These are phyloP conservation scores for Mylabris phalerata DNA, from an alignment of 1,140 invertebrate genomes.

Conservation along the genomic window DNA sequence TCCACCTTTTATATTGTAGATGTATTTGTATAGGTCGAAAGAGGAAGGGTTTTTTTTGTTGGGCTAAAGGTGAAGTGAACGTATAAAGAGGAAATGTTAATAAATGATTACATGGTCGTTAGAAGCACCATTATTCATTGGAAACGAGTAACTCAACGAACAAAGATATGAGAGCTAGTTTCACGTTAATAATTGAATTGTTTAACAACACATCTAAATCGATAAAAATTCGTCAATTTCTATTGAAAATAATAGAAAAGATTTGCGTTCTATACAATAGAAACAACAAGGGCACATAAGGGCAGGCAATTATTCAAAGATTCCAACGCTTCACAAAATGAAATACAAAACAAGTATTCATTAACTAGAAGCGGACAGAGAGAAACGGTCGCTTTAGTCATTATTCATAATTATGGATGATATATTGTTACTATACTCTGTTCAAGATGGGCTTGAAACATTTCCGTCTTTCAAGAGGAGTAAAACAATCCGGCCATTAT, in stretches of 20 bases:
- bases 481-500: no score
- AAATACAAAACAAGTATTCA: slow-evolving; percentile 13
- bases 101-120: slow-evolving; percentile 22
- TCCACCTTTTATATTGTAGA: no score
- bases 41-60: no score
- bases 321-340: slow-evolving; percentile 9
- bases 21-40: no score
- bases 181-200: slow-evolving; percentile 15
- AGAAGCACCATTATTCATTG: slow-evolving; percentile 19
- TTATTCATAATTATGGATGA: slow-evolving; percentile 15
- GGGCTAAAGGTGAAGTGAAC: not conserved
- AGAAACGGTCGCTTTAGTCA: slow-evolving; percentile 16
- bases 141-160: slow-evolving; percentile 11
- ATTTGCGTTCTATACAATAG: no score
- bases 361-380: slow-evolving; percentile 14
- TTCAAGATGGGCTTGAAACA: slow-evolving; percentile 2
- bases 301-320: not conserved
- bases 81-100: slow-evolving; percentile 14
- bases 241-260: no score
- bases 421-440: slow-evolving; percentile 9
- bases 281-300: no score
- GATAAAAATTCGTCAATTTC: not conserved
- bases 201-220: not conserved
- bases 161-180: slow-evolving; percentile 5
- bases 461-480: no score